These are phyloP conservation scores for Neodiprion lecontei DNA, from an alignment of 1,140 invertebrate genomes.

Conservation along the genomic window DNA sequence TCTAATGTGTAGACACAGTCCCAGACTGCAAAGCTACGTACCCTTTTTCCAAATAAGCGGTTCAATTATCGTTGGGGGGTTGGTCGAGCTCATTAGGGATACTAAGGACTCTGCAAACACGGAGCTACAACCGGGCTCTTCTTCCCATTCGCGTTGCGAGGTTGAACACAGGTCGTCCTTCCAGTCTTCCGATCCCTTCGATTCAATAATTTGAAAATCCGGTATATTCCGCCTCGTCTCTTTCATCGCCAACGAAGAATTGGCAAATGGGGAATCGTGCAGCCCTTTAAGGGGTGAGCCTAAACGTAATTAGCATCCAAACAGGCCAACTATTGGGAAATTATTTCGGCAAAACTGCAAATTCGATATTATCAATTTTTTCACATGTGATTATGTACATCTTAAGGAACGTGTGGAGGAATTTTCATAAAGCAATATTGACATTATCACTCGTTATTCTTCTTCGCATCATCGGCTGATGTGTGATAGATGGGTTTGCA, in stretches of 20 bases:
- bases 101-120: constrained; percentile 1
- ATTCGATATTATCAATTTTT: not conserved
- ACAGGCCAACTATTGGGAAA: not conserved
- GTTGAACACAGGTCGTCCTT: too few species aligned
- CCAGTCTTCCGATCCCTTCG: too few species aligned
- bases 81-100: constrained; percentile 2
- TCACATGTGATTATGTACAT: not conserved
- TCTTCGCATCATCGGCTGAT: not conserved
- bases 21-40: not conserved
- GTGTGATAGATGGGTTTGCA: not conserved
- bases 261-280: too few species aligned
- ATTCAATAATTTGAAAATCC: too few species aligned
- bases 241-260: too few species aligned
- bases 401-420: not conserved
- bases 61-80: constrained; percentile 2
- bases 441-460: not conserved
- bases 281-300: not conserved
- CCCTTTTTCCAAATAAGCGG: constrained; percentile 3
- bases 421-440: not conserved
- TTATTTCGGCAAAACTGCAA: not conserved
- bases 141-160: too few species aligned
- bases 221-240: too few species aligned
- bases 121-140: not conserved
- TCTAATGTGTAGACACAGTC: constrained; percentile 5
- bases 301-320: not conserved